A percentile compares a stretch with the other conserved stretches of the same genome.
phyloP scores from a whole-genome alignment of 2,888 invertebrate genomes.

The Phorcus lineatus region DNA sequence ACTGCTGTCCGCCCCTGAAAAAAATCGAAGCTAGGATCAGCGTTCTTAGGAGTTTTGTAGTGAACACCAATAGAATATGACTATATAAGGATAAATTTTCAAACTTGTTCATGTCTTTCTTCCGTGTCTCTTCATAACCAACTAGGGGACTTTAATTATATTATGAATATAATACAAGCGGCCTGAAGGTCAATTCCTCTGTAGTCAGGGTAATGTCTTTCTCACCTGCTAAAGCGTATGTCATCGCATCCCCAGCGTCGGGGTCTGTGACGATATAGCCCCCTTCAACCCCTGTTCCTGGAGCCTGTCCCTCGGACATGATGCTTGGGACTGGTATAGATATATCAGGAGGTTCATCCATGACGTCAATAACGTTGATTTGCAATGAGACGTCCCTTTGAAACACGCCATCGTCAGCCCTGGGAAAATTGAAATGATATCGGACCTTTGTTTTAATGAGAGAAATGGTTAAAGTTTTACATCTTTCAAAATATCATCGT shows the following conservation, averaged over 20 bases:
- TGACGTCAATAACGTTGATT: neutral
- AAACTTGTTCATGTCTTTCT: no score
- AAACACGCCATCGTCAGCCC: neutral
- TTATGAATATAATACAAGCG: no score
- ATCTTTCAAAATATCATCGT: no score
- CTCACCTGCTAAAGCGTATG: neutral
- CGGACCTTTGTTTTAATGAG: no score
- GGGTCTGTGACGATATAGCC: neutral
- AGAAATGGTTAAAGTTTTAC: no score
- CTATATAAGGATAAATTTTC: no score
- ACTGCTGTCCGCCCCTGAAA: neutral
- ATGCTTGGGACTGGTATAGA: neutral
- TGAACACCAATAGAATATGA: no score
- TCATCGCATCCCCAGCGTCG: neutral
- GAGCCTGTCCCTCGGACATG: neutral
- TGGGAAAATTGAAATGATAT: neutral
- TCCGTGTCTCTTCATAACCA: no score
- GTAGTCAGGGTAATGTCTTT: neutral
- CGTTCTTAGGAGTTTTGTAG: no score
- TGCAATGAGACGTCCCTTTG: neutral
- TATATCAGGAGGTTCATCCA: neutral
- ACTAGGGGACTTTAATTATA: no score
- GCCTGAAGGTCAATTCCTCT: no score
- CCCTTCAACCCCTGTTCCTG: neutral
- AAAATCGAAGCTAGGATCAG: neutral